These are phyloP conservation scores for Nipponacmea schrenckii DNA, from an alignment of 2,888 invertebrate genomes.

Conservation along the genomic window DNA sequence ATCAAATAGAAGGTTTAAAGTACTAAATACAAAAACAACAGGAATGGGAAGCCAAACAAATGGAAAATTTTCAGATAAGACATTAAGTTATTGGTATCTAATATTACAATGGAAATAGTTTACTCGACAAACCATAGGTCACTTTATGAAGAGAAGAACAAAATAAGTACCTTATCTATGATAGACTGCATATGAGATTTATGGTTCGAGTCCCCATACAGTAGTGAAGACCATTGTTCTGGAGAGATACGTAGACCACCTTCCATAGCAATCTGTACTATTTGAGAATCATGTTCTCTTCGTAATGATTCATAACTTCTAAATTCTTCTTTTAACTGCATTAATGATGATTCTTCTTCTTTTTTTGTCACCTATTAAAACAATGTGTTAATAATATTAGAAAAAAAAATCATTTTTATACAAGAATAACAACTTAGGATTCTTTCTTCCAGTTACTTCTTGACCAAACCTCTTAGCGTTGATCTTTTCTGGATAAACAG, in stretches of 20 bases:
- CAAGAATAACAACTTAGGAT: too few species aligned
- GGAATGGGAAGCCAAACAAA: too few species aligned
- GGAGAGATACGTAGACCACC: conserved; percentile 96
- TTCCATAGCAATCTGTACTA: conserved; percentile 97
- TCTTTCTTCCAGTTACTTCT: too few species aligned
- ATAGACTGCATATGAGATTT: conserved; percentile 95
- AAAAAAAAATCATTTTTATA: too few species aligned
- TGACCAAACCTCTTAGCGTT: too few species aligned
- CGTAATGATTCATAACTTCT: conserved; percentile 92
- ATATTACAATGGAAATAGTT: neutral
- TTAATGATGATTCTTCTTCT: conserved; percentile 94
- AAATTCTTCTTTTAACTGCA: conserved; percentile 98
- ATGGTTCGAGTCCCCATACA: conserved; percentile 94
- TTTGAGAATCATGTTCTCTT: conserved; percentile 97
- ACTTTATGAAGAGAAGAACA: neutral
- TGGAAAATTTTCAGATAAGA: too few species aligned
- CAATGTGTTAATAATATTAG: too few species aligned
- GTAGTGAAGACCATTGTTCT: conserved; percentile 96
- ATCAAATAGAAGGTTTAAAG: too few species aligned
- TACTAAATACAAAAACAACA: too few species aligned
- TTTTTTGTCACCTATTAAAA: conserved; percentile 85
- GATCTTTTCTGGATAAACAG: too few species aligned
- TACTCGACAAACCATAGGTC: too few species aligned
- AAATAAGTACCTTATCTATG: conserved; percentile 69
- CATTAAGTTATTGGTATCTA: neutral